Evolutionary conservation across 1,140 invertebrate species (phyloP).

Genomic region (Calliopsis andreniformis): DNA sequence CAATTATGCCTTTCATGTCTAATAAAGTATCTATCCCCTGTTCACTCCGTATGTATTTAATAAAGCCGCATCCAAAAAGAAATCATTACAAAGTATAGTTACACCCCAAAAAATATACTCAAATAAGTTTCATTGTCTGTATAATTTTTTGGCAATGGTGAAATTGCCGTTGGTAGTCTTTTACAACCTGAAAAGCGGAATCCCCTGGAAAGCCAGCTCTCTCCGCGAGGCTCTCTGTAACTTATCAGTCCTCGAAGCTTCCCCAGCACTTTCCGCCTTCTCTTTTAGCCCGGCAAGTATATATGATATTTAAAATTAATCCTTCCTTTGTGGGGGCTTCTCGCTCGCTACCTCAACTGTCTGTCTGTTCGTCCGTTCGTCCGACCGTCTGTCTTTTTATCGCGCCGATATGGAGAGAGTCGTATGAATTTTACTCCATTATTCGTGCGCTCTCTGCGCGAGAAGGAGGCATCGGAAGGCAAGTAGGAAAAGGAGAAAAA

Average conservation of each 20-base stretch:
- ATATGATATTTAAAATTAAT: constrained; percentile 82
- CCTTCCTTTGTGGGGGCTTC: constrained; percentile 78
- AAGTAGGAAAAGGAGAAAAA: constrained; percentile 24
- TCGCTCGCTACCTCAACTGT: constrained; percentile 50
- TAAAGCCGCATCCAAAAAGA: not conserved
- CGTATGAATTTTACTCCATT: constrained; percentile 80
- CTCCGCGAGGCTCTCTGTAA: constrained; percentile 51
- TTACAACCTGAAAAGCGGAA: constrained; percentile 41
- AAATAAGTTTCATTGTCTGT: not conserved
- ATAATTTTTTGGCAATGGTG: constrained; percentile 19
- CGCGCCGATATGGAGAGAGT: constrained; percentile 76
- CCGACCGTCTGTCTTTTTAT: constrained; percentile 79
- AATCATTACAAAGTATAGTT: not conserved
- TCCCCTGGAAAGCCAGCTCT: constrained; percentile 50
- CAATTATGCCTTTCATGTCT: no score
- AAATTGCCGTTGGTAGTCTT: constrained; percentile 46
- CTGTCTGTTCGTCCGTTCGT: constrained; percentile 71
- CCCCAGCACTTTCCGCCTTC: constrained; percentile 63
- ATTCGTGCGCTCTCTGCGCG: constrained; percentile 63
- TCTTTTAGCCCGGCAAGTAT: constrained; percentile 71
- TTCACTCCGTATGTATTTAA: not conserved
- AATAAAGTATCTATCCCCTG: no score
- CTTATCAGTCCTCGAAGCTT: constrained; percentile 65
- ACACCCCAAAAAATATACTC: not conserved
- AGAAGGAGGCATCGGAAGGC: constrained; percentile 37